A percentile compares a stretch with the other conserved stretches of the same genome.
phyloP scores from a whole-genome alignment of 2,113 vertebrate species.

The Melospiza georgiana region DNA sequence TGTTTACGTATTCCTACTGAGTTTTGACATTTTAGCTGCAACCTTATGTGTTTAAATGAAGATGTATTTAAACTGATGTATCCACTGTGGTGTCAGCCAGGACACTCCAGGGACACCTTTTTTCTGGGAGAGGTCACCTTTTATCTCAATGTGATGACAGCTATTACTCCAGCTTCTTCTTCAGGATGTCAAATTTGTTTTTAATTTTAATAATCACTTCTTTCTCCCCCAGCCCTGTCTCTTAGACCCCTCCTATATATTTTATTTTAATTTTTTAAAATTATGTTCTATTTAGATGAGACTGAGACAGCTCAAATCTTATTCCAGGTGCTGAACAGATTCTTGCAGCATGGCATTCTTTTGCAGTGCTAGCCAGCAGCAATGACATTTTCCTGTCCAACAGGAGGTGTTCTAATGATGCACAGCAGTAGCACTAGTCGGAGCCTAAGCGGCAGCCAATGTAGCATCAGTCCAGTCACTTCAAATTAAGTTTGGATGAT shows the following conservation, averaged over 20 bases:
- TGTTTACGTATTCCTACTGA: neutral
- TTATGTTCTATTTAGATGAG: neutral
- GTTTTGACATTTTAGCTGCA: neutral
- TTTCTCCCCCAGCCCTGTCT: neutral
- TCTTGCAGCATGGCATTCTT: neutral
- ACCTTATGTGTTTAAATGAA: neutral
- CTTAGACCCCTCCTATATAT: neutral
- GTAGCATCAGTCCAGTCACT: slow-evolving; percentile 14
- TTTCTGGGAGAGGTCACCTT: slow-evolving; percentile 20
- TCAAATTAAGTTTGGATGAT: slow-evolving; percentile 49
- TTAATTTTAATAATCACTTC: neutral
- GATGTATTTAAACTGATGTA: neutral
- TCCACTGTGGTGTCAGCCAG: neutral
- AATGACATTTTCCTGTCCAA: neutral
- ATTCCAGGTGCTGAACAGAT: neutral
- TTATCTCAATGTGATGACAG: neutral
- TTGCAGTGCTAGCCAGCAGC: neutral
- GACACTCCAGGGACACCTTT: neutral
- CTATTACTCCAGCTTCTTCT: neutral
- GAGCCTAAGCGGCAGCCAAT: neutral
- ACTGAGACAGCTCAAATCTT: neutral
- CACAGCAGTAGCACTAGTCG: neutral
- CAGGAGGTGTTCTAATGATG: slow-evolving; percentile 20
- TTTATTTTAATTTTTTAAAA: neutral
- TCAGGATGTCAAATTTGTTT: neutral